A percentile compares a stretch with the other conserved stretches of the same genome.
phyloP scores from a whole-genome alignment of 2,113 vertebrate genomes.

The Ptilorrhoa leucosticta region DNA sequence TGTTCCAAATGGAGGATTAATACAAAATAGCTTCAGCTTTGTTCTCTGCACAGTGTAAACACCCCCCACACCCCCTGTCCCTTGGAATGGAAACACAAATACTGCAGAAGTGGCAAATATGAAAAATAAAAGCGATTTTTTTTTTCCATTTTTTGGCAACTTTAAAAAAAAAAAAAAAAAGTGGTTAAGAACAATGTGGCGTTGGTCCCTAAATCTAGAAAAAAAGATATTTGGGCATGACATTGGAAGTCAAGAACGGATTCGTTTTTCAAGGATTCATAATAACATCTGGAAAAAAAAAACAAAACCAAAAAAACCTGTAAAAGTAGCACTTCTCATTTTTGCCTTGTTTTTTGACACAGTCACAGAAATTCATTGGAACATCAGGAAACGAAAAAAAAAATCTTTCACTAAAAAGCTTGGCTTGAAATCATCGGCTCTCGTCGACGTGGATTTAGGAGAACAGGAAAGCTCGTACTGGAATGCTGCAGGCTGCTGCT shows the following conservation, averaged over 20 bases:
- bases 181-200: conserved; percentile 68
- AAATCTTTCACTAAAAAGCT: conserved; percentile 74
- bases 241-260: conserved; percentile 42
- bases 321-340: conserved; percentile 67
- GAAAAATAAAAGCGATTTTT: conserved; percentile 64
- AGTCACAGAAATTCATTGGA: conserved; percentile 75
- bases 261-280: conserved; percentile 44
- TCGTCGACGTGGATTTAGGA: conserved; percentile 67
- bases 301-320: not conserved
- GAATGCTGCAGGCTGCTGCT: conserved; percentile 80
- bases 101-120: conserved; percentile 76
- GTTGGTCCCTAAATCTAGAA: conserved; percentile 72
- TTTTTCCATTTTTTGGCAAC: conserved; percentile 30
- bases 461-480: conserved; percentile 76
- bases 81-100: conserved; percentile 67
- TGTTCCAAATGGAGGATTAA: conserved; percentile 17
- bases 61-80: conserved; percentile 43
- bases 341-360: conserved; percentile 59
- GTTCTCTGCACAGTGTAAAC: conserved; percentile 55
- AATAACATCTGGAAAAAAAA: conserved; percentile 8
- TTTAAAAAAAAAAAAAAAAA: conserved; percentile 11
- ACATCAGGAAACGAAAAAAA: conserved; percentile 39
- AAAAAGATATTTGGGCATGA: conserved; percentile 58
- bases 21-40: conserved; percentile 66
- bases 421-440: conserved; percentile 63